A percentile compares a stretch with the other conserved stretches of the same genome.
Conservation (phyloP, 1,140 invertebrate genomes). For the Bathynomus jamesi region DNA sequence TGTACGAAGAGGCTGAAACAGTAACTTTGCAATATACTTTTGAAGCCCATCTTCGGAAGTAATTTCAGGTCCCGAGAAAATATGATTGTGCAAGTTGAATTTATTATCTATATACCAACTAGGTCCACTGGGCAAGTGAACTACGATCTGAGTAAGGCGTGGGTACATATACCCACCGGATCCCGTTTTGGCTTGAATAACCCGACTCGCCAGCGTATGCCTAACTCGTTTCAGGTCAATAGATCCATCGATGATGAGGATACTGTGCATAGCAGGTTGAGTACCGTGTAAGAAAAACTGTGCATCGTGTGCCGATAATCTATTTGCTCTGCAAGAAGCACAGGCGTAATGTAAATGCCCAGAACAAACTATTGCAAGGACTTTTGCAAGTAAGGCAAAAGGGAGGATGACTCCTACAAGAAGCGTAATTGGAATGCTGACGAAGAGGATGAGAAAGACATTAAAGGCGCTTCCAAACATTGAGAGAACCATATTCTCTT, state of each 20-base stretch:
- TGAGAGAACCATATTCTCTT: slow-evolving; percentile 44
- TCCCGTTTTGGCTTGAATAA: slow-evolving; percentile 45
- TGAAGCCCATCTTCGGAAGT: slow-evolving; percentile 43
- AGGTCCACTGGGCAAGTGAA: slow-evolving; percentile 42
- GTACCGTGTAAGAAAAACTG: slow-evolving; percentile 47
- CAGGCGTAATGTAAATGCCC: slow-evolving; percentile 36
- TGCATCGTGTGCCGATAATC: slow-evolving; percentile 42
- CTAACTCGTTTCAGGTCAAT: slow-evolving; percentile 45
- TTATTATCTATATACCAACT: slow-evolving; percentile 49
- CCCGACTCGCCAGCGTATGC: slow-evolving; percentile 45
- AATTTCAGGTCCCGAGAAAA: slow-evolving; percentile 44
- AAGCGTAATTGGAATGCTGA: slow-evolving; percentile 43
- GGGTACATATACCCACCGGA: slow-evolving; percentile 46
- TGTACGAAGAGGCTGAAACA: slow-evolving; percentile 43
- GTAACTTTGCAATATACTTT: slow-evolving; percentile 45
- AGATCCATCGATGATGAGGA: slow-evolving; percentile 48
- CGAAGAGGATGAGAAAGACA: slow-evolving; percentile 43
- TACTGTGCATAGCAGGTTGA: slow-evolving; percentile 46
- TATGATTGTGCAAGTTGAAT: slow-evolving; percentile 51
- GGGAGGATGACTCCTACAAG: slow-evolving; percentile 43
- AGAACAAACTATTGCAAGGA: slow-evolving; percentile 39
- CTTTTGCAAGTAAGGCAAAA: slow-evolving; percentile 43
- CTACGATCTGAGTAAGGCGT: slow-evolving; percentile 46
- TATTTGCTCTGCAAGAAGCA: slow-evolving; percentile 31
- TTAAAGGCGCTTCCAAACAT: slow-evolving; percentile 42